phyloP scores from a whole-genome alignment of 2,113 vertebrate species.

The Tonatia bakeri region DNA sequence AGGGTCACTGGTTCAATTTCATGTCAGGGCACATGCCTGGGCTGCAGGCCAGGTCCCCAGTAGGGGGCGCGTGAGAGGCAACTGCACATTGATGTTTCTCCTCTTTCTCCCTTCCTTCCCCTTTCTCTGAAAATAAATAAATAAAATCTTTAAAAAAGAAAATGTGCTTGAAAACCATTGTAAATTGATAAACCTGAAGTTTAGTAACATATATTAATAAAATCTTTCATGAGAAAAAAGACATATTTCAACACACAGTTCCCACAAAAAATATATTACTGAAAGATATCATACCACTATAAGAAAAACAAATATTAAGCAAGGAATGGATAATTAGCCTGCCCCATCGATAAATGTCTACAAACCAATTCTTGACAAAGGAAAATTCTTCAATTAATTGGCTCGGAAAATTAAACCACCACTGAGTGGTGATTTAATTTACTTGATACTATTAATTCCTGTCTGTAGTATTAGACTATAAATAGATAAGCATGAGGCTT shows the following conservation, averaged over 20 bases:
- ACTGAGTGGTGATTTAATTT: not conserved
- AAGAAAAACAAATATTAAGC: not conserved
- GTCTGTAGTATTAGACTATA: not conserved
- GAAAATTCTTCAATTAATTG: not conserved
- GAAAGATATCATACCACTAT: not conserved
- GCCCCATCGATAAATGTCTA: not conserved
- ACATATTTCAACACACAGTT: not conserved
- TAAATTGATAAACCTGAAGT: not conserved
- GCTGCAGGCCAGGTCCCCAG: too few species aligned
- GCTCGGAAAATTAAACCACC: not conserved
- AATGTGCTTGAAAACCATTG: not conserved
- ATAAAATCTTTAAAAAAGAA: not conserved
- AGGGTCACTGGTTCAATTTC: too few species aligned
- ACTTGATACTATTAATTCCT: not conserved
- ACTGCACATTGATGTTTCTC: too few species aligned
- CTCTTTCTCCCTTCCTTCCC: too few species aligned
- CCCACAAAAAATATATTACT: not conserved
- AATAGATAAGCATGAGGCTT: not conserved
- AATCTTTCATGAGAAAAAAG: not conserved
- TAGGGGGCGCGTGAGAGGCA: too few species aligned
- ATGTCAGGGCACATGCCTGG: too few species aligned
- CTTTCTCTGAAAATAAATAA: too few species aligned
- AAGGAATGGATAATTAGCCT: not conserved
- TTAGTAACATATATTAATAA: not conserved
- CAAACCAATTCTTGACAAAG: not conserved